phyloP scores from a whole-genome alignment of 2,113 vertebrate species.

The Malurus cyaneus region DNA sequence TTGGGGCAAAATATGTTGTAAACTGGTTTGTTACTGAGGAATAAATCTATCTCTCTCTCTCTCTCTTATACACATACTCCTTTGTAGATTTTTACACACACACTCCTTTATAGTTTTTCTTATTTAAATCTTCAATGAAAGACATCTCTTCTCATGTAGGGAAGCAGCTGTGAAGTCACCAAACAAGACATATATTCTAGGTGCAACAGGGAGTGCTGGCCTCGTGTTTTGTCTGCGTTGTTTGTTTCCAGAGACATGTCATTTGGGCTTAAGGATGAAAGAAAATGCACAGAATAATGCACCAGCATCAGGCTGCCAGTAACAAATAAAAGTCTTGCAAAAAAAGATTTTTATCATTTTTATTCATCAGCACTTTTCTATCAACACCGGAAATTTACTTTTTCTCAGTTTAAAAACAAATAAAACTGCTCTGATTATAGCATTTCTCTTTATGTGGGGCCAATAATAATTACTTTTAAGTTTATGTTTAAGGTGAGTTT shows the following conservation, averaged over 20 bases:
- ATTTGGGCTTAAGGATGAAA: background rate
- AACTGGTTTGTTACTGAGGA: background rate
- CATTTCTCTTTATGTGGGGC: background rate
- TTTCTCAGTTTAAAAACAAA: slow-evolving; percentile 13
- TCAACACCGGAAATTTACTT: background rate
- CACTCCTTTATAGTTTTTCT: background rate
- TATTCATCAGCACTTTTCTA: background rate
- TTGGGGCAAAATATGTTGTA: background rate
- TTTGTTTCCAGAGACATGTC: background rate
- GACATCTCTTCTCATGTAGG: background rate
- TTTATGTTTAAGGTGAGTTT: background rate
- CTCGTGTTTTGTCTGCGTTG: background rate
- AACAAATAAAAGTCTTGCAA: background rate
- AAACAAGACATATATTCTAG: background rate
- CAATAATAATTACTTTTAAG: background rate
- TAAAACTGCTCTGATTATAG: background rate
- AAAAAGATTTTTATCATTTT: background rate
- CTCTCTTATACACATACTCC: no score
- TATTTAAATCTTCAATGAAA: background rate
- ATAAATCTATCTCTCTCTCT: background rate
- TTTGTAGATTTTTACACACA: background rate
- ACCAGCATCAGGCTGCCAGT: background rate
- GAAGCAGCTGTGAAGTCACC: background rate
- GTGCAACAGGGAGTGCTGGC: background rate
- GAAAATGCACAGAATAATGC: background rate